Percentiles rank a stretch among this genome's conserved stretches.
Conservation (phyloP, 1,140 invertebrate species). For the Conus betulinus region DNA sequence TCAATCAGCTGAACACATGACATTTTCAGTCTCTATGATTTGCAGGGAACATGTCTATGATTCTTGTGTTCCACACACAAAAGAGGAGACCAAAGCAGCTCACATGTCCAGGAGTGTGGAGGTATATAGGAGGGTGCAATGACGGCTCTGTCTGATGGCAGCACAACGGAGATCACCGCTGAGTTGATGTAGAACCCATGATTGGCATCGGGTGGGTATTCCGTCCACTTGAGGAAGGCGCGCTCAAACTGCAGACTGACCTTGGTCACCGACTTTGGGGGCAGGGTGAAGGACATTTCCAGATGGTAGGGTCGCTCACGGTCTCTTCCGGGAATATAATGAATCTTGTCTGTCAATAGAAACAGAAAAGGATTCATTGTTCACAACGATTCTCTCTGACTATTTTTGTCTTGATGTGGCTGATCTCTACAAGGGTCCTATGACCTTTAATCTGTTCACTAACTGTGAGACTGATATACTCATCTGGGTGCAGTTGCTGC, state of each 20-base stretch:
- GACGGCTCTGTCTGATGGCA: constrained; percentile 87
- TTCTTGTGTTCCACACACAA: background rate
- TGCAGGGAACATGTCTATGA: background rate
- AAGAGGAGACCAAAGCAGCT: constrained; percentile 18
- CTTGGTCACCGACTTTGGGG: constrained; percentile 86
- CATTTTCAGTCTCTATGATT: too few species aligned
- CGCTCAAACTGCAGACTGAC: constrained; percentile 94
- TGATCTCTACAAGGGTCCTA: too few species aligned
- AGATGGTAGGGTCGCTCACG: constrained; percentile 90
- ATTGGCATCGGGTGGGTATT: constrained; percentile 99
- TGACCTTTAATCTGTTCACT: too few species aligned
- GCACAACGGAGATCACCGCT: constrained; percentile 85
- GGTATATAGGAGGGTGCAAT: constrained; percentile 84
- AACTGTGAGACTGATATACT: too few species aligned
- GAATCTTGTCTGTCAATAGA: constrained; percentile 68
- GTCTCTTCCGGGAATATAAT: constrained; percentile 89
- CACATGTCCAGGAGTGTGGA: constrained; percentile 82
- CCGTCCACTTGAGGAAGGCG: constrained; percentile 97
- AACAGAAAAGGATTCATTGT: background rate
- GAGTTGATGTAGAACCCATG: constrained; percentile 85
- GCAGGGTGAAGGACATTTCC: constrained; percentile 89
- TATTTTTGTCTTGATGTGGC: too few species aligned
- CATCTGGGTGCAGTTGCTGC: too few species aligned
- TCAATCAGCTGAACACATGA: too few species aligned
- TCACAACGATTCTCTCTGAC: too few species aligned